Evolutionary conservation across 2,113 vertebrate species (phyloP), one percentile per base, ranked within the genome.

Genomic region (Elaphurus davidianus): DNA sequence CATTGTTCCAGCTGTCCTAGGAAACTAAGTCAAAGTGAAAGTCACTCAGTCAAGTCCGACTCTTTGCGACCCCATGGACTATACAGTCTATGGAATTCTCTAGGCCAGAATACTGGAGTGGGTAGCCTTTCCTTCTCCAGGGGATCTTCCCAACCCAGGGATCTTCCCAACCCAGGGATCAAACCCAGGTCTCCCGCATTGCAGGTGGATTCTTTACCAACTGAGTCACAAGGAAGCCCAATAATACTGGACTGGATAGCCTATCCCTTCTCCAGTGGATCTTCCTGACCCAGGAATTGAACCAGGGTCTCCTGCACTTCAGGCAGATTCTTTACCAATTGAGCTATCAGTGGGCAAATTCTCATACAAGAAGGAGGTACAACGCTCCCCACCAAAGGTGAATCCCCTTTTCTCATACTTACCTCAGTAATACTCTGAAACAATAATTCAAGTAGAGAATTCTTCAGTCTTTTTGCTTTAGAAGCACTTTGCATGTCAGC

Each of bases 21-120:
- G 55, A 76, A 28, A 84, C 28, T 7, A 55, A 74, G 40, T 71
- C n/a, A 67, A 21, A 21, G 17, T 67, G n/a, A 71, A 71, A 40
- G n/a, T 40, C 2, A 10, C 19, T 71, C n/a, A 40, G 10, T 71
- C 19, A 0, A 36, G n/a, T 71, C 67, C 1, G 2, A 12, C 19
- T 71, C n/a, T 71, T 12, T 23, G 67, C 0, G 5, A 71, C 10
- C n/a, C 67, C 67, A 6, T 36, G n/a, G 67, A 71, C 67, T 40
- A 23, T 6, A 71, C 19, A 71, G 19, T 71, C n/a, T n/a, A 40
- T 23, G n/a, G n/a, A 71, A 71, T 71, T 71, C 10, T 71, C n/a
- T n/a, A 71, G 10, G 5, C n/a, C 67, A 40, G 19, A 71, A 71
- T 40, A 71, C n/a, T 71, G 67, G n/a, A 71, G n/a, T 71, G 67